phyloP scores from a whole-genome alignment of 2,888 invertebrate genomes.

The Machimus atricapillus region DNA sequence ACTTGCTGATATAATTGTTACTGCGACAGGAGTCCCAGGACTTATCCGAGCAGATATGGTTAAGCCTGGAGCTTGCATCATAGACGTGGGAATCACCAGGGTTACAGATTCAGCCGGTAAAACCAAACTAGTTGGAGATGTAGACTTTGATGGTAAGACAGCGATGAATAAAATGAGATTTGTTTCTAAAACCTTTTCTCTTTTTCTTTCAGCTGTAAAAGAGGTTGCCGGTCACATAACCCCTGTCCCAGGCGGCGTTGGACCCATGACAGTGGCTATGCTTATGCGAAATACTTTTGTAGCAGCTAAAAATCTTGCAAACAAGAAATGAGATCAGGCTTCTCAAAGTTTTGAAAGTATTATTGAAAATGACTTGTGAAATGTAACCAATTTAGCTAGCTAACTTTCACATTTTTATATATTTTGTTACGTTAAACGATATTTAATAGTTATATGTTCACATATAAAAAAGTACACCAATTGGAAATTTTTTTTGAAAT shows the following conservation, averaged over 20 bases:
- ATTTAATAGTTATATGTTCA: not conserved
- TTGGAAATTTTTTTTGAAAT: not conserved
- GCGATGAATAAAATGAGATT: not conserved
- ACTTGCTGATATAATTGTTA: constrained; percentile 60
- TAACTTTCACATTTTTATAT: not conserved
- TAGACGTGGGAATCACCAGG: constrained; percentile 87
- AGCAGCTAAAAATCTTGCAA: constrained; percentile 68
- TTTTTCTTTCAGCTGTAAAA: constrained; percentile 11
- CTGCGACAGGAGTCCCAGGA: constrained; percentile 72
- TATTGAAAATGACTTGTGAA: not conserved
- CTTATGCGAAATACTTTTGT: constrained; percentile 89
- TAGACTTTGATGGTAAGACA: constrained; percentile 78
- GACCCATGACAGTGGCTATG: constrained; percentile 99
- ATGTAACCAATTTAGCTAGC: not conserved
- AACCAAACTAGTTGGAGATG: constrained; percentile 83
- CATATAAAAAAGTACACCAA: not conserved
- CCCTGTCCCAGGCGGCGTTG: constrained; percentile 96
- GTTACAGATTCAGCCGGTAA: constrained; percentile 72
- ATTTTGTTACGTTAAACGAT: not conserved
- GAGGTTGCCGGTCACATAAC: constrained; percentile 86
- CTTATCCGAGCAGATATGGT: constrained; percentile 84
- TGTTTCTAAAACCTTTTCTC: not conserved
- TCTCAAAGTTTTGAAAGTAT: not conserved
- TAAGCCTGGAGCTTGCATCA: constrained; percentile 85
- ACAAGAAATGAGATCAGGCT: constrained; percentile 15